A percentile compares a stretch with the other conserved stretches of the same genome.
Conservation (phyloP, 2,113 vertebrate genomes). For the Daubentonia madagascariensis region DNA sequence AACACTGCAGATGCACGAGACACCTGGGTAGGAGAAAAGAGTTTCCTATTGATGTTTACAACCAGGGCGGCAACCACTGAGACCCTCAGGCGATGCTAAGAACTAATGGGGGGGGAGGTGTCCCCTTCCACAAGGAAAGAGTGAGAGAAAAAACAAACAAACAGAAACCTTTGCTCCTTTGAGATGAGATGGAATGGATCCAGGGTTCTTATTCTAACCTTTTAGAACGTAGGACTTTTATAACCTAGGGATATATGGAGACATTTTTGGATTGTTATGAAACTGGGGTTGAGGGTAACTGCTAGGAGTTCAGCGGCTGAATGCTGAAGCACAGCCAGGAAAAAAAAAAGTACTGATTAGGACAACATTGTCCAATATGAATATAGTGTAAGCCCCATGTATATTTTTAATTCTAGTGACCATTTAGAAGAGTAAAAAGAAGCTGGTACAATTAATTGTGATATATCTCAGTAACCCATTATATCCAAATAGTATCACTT, state of each 20-base stretch:
- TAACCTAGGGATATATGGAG: not conserved
- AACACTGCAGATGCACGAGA: not conserved
- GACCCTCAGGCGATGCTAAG: not conserved
- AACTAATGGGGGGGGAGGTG: too few species aligned
- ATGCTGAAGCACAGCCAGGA: not conserved
- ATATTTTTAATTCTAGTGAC: not conserved
- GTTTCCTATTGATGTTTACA: not conserved
- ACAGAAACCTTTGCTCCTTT: not conserved
- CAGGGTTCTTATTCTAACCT: not conserved
- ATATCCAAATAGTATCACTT: not conserved
- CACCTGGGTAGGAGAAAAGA: not conserved
- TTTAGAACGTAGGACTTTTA: not conserved
- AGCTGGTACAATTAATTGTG: not conserved
- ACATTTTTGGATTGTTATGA: not conserved
- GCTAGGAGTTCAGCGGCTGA: not conserved
- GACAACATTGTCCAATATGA: not conserved
- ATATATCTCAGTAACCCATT: not conserved
- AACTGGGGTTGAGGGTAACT: not conserved
- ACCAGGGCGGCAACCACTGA: not conserved
- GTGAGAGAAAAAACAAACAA: not conserved
- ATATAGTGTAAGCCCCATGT: not conserved
- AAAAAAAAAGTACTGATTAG: not conserved
- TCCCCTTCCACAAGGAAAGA: not conserved
- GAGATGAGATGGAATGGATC: not conserved
- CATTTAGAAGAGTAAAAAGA: slow-evolving; percentile 6